phyloP scores from a whole-genome alignment of 2,888 invertebrate species.

The Stenoptilia bipunctidactyla region DNA sequence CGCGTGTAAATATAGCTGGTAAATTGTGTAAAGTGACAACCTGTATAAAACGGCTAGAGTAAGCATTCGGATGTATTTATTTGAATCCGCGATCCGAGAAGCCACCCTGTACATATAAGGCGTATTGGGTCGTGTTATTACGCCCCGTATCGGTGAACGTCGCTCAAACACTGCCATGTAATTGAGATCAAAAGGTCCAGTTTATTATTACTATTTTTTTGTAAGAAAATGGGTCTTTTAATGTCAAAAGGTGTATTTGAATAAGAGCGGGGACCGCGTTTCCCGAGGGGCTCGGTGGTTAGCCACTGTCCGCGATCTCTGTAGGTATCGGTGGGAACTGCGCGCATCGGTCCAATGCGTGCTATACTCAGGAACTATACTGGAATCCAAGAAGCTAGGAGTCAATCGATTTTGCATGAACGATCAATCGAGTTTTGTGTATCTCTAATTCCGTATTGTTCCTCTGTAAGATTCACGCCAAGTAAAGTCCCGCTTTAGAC shows the following conservation, averaged over 20 bases:
- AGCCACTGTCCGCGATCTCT: slow-evolving; percentile 64
- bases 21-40: slow-evolving; percentile 60
- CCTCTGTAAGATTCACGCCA: slow-evolving; percentile 34
- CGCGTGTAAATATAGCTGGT: slow-evolving; percentile 65
- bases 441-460: slow-evolving; percentile 22
- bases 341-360: slow-evolving; percentile 42
- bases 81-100: slow-evolving; percentile 46
- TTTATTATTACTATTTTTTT: not conserved
- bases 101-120: slow-evolving; percentile 56
- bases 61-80: slow-evolving; percentile 68
- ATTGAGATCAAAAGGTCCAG: not conserved
- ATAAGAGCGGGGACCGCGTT: slow-evolving; percentile 16
- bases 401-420: no score
- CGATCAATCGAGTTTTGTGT: no score
- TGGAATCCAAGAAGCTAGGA: not conserved
- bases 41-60: slow-evolving; percentile 65
- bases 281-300: slow-evolving; percentile 39
- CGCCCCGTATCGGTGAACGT: slow-evolving; percentile 46
- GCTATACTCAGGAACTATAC: slow-evolving; percentile 7
- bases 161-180: slow-evolving; percentile 20
- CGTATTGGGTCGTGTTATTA: slow-evolving; percentile 42
- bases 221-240: slow-evolving; percentile 1
- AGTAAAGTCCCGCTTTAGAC: slow-evolving; percentile 47
- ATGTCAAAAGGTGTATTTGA: not conserved
- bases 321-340: slow-evolving; percentile 46